These are phyloP conservation scores for Lithophane leautieri DNA, from an alignment of 2,888 invertebrate species.

Conservation along the genomic window DNA sequence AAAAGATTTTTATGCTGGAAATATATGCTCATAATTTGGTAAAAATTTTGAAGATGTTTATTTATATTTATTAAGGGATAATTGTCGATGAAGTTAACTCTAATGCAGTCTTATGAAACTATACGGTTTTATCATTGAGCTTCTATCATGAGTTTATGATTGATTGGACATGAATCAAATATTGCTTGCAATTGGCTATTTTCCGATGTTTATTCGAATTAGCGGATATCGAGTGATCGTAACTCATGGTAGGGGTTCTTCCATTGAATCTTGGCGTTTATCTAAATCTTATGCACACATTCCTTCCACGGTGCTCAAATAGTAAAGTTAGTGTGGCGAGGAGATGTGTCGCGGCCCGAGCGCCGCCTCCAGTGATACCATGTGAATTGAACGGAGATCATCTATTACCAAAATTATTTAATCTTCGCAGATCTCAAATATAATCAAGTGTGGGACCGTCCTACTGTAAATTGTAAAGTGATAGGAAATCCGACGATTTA, in stretches of 20 bases:
- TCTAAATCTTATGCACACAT: conserved; percentile 89
- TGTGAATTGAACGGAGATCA: conserved; percentile 80
- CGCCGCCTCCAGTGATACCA: conserved; percentile 81
- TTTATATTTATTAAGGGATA: conserved; percentile 87
- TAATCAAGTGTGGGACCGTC: conserved; percentile 89
- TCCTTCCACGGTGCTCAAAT: conserved; percentile 93
- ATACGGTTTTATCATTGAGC: conserved; percentile 71
- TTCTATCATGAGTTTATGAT: conserved; percentile 62
- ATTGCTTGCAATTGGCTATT: conserved; percentile 34
- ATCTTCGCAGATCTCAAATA: conserved; percentile 86
- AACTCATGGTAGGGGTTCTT: conserved; percentile 56
- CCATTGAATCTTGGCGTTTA: conserved; percentile 71
- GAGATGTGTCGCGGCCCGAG: conserved; percentile 64
- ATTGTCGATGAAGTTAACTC: conserved; percentile 80
- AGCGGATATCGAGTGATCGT: conserved; percentile 4
- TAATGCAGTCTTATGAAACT: conserved; percentile 81
- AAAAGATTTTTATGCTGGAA: conserved; percentile 87
- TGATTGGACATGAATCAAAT: conserved; percentile 6
- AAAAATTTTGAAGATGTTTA: conserved; percentile 89
- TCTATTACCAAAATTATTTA: conserved; percentile 80
- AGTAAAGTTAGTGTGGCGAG: conserved; percentile 76
- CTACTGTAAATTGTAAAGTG: conserved; percentile 86
- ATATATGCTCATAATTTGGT: conserved; percentile 90
- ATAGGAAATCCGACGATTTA: conserved; percentile 84
- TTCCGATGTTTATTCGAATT: conserved; percentile 30